A percentile compares a stretch with the other conserved stretches of the same genome.
Conservation (phyloP, 2,888 invertebrate species). For the Spatulosminthurus flaviceps region DNA sequence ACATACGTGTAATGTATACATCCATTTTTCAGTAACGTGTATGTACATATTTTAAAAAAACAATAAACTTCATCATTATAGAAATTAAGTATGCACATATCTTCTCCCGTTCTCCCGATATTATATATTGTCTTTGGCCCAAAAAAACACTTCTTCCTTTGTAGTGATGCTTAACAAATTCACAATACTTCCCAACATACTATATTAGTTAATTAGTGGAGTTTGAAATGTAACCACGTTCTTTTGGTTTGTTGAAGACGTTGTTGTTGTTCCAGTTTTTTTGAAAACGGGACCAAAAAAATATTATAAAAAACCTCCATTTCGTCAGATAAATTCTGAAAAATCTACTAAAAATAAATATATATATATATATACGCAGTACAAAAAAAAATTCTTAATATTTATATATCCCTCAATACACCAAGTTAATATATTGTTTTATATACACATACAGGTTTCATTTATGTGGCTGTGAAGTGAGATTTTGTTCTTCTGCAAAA, state of each 20-base stretch:
- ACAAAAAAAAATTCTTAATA: no score
- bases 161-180: neutral
- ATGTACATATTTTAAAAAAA: no score
- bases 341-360: no score
- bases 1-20: no score
- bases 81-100: no score
- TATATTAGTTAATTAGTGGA: constrained; percentile 27
- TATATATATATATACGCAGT: no score
- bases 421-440: neutral
- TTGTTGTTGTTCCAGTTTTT: neutral
- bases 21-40: no score
- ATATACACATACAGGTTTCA: constrained; percentile 28
- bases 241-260: neutral
- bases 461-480: constrained; percentile 61
- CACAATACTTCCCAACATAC: neutral
- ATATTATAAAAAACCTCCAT: no score
- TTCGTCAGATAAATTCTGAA: no score
- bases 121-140: neutral
- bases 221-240: constrained; percentile 1
- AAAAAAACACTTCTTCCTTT: neutral
- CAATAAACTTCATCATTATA: no score
- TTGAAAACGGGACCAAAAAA: constrained; percentile 6
- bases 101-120: neutral
- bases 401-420: no score
- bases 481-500: constrained; percentile 46